Conservation (phyloP, 2,113 vertebrate genomes). For the Osmerus mordax region DNA sequence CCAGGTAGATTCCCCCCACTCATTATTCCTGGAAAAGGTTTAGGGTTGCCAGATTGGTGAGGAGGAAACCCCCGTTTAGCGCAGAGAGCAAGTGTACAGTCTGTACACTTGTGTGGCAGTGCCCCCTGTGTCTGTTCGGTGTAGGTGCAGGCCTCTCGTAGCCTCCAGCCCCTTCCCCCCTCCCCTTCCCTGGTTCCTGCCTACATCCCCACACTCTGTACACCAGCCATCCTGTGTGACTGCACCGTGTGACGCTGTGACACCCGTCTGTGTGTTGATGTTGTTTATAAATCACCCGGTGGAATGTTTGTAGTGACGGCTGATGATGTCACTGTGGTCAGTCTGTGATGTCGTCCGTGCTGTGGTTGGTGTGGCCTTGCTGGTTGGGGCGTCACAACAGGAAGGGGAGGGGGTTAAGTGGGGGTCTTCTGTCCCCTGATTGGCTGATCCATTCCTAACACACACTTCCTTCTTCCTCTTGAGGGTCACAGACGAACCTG, state of each 20-base stretch:
- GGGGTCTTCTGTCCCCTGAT: not conserved
- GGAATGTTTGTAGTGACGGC: not conserved
- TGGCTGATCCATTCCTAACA: constrained; percentile 64
- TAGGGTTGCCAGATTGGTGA: constrained; percentile 20
- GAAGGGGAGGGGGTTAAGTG: not conserved
- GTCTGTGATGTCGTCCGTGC: constrained; percentile 23
- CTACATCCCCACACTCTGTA: not conserved
- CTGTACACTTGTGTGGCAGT: constrained; percentile 17
- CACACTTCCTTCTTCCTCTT: constrained; percentile 61
- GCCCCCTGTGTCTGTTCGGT: constrained; percentile 28
- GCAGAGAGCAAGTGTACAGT: no score
- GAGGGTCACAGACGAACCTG: constrained; percentile 98
- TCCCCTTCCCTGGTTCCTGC: not conserved
- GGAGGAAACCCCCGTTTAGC: not conserved
- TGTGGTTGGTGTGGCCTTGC: constrained; percentile 17
- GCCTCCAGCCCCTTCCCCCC: not conserved
- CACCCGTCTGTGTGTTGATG: not conserved
- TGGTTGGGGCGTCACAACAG: constrained; percentile 12
- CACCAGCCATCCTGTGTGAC: no score
- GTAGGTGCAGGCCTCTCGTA: not conserved
- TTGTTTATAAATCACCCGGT: constrained; percentile 1
- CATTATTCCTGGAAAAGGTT: constrained; percentile 16
- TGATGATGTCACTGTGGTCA: constrained; percentile 15
- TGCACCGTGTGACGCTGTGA: no score
- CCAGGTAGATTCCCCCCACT: not conserved